Evolutionary conservation across 2,888 invertebrate genomes (phyloP).

Genomic region (Rhagium mordax): DNA sequence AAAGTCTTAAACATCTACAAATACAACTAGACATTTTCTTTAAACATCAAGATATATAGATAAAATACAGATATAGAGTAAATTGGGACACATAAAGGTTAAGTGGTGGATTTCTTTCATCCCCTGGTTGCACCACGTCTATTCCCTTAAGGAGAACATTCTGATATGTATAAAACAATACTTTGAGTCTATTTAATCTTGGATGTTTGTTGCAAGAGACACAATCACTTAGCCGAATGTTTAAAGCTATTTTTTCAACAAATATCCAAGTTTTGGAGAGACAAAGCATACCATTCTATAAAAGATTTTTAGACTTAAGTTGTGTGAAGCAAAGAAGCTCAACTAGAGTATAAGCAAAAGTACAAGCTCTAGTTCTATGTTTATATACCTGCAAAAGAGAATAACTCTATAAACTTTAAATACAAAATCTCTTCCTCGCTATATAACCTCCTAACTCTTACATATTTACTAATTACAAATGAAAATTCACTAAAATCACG

Average conservation of each 20-base stretch:
- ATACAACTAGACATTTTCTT: conserved; percentile 41
- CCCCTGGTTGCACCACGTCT: conserved; percentile 35
- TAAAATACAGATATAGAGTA: conserved; percentile 41
- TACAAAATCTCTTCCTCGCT: conserved; percentile 36
- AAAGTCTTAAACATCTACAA: conserved; percentile 38
- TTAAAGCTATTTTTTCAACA: conserved; percentile 42
- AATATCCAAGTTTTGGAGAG: conserved; percentile 33
- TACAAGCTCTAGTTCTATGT: conserved; percentile 49
- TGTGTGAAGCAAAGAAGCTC: conserved; percentile 40
- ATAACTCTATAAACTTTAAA: conserved; percentile 45
- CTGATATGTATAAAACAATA: conserved; percentile 60
- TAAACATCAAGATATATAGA: conserved; percentile 59
- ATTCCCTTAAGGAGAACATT: conserved; percentile 52
- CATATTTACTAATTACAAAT: conserved; percentile 46
- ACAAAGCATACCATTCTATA: conserved; percentile 25
- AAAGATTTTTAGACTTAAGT: conserved; percentile 28
- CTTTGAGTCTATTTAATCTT: conserved; percentile 37
- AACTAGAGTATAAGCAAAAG: conserved; percentile 44
- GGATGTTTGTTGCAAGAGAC: conserved; percentile 60
- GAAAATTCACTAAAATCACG: conserved; percentile 41
- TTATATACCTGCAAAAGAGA: conserved; percentile 43
- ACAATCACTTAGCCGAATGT: conserved; percentile 61
- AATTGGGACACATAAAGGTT: conserved; percentile 58
- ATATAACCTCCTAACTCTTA: conserved; percentile 34
- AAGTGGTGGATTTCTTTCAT: conserved; percentile 55